Evolutionary conservation across 2,113 vertebrate genomes (phyloP).

Genomic region (Thymallus thymallus): DNA sequence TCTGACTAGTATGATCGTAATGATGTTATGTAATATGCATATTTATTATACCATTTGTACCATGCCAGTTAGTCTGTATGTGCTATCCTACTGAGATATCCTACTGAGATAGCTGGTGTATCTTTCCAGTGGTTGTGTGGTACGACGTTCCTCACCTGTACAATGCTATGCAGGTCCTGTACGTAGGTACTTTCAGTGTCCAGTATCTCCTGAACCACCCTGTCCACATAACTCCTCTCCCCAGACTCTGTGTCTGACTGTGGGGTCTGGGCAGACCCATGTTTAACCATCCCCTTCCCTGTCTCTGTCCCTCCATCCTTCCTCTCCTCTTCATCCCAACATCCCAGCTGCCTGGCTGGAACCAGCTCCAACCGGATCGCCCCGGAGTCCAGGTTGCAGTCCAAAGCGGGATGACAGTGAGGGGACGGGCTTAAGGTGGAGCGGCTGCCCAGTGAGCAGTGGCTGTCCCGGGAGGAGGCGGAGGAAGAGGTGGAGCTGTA

Average conservation of each 20-base stretch:
- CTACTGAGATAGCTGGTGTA: background rate
- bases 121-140: background rate
- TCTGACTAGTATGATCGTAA: no score
- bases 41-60: no score
- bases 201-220: constrained; percentile 95
- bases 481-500: constrained; percentile 97
- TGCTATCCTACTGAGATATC: no score
- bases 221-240: constrained; percentile 83
- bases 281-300: constrained; percentile 57
- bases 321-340: constrained; percentile 69
- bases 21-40: no score
- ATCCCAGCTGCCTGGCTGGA: constrained; percentile 80
- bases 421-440: constrained; percentile 83
- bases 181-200: constrained; percentile 96
- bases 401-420: constrained; percentile 80
- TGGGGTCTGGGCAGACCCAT: constrained; percentile 44
- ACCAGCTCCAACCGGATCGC: constrained; percentile 90
- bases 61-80: no score
- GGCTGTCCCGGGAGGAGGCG: constrained; percentile 93
- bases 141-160: constrained; percentile 80
- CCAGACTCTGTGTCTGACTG: constrained; percentile 58
- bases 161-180: constrained; percentile 91
- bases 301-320: constrained; percentile 39
- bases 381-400: constrained; percentile 79
- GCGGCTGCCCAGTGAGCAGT: constrained; percentile 91